Conservation (phyloP, 2,888 invertebrate genomes). For the Malthinus flaveolus region DNA sequence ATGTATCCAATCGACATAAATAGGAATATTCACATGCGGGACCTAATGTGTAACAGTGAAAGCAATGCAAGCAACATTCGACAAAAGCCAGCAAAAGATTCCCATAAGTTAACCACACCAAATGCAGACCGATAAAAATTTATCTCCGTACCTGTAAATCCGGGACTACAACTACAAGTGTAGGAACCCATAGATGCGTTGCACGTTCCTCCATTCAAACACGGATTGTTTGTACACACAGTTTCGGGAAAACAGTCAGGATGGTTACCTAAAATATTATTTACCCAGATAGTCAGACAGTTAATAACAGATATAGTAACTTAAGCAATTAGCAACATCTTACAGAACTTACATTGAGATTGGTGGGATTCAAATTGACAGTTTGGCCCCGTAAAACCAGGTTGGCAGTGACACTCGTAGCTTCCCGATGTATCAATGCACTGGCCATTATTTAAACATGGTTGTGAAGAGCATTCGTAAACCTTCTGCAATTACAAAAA, state of each 20-base stretch:
- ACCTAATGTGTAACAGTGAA: slow-evolving; percentile 37
- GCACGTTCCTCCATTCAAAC: slow-evolving; percentile 78
- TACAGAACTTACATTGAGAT: slow-evolving; percentile 35
- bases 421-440: slow-evolving; percentile 63
- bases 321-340: not conserved
- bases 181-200: slow-evolving; percentile 58
- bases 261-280: slow-evolving; percentile 31
- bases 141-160: slow-evolving; percentile 65
- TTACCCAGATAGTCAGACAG: too few relatives aligned
- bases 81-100: slow-evolving; percentile 28
- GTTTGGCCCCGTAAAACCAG: slow-evolving; percentile 59
- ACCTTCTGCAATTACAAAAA: slow-evolving; percentile 47
- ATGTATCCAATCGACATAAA: slow-evolving; percentile 50
- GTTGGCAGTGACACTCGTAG: slow-evolving; percentile 61
- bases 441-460: slow-evolving; percentile 64
- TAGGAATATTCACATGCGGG: slow-evolving; percentile 44
- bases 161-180: slow-evolving; percentile 72
- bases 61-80: slow-evolving; percentile 33
- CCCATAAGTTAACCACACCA: slow-evolving; percentile 21
- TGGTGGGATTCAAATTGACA: slow-evolving; percentile 55
- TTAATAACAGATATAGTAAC: too few relatives aligned
- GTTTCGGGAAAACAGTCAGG: slow-evolving; percentile 57
- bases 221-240: slow-evolving; percentile 70
- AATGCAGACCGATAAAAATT: slow-evolving; percentile 1
- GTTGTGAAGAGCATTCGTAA: slow-evolving; percentile 62